Base-by-base conservation (phyloP, 2,888 invertebrate species). In the Diabrotica balteata region DNA sequence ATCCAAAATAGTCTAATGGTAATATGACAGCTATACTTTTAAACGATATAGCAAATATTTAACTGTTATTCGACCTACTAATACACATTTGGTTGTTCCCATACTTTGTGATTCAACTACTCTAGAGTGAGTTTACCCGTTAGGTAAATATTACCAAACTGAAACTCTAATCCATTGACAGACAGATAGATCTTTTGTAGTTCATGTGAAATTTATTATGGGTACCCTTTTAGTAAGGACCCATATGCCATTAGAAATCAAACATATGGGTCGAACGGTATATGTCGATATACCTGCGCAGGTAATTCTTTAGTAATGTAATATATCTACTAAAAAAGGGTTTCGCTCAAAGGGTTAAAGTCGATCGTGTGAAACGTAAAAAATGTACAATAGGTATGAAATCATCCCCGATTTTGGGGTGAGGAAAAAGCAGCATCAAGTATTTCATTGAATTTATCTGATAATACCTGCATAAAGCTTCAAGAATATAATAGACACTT, bases 121-220 rank as follows among this genome's bases (percentile, higher is more conserved):
- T 57, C 59, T 32, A 32, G 42, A 57, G 53, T 62, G 47, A 47
- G 72, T 68, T 67, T 72, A 66, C 70, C 75, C 72, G 72, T 75
- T 73, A 75, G 73, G 58, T 62, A 68, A 66, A 72, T 68, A 73
- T 63, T 72, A 54, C n/a, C 69, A 58, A 59, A 63, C 49, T 66
- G 68, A 70, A 71, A 75, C 70, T 72, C 64, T 73, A 72, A 74
- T 68, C 70, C 68, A 69, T 65, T 72, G 69, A 75, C 70, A 76
- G 74, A 74, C 73, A 74, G 76, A 76, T 75, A 74, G 72, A 69
- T 69, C 75, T 70, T 72, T 76, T 75, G 74, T 74, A 70, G 67
- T 71, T 73, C 73, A 76, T 76, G 73, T 69, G 76, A 75, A 76
- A 76, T 76, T 76, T 76, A 76, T 76, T 76, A 73, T 58, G 47